Conservation (phyloP, 2,113 vertebrate species). For the Tyto alba region DNA sequence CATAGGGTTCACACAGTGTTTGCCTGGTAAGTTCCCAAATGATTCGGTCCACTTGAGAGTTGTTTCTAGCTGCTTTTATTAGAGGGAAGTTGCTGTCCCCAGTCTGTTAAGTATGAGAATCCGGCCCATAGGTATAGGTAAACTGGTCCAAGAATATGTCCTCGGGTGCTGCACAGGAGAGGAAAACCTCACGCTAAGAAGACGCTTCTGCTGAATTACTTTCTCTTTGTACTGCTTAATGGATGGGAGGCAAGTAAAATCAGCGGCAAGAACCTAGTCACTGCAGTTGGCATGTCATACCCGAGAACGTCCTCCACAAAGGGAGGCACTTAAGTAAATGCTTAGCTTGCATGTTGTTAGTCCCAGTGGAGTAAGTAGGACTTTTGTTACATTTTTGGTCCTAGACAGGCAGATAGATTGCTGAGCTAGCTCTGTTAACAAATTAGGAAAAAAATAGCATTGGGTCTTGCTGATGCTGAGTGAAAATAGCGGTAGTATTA, state of each 20-base stretch:
- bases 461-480: constrained; percentile 19
- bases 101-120: not conserved
- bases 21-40: not conserved
- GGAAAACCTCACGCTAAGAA: not conserved
- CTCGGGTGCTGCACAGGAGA: not conserved
- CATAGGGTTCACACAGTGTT: not conserved
- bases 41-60: not conserved
- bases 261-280: not conserved
- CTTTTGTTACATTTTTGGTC: not conserved
- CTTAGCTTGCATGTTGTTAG: not conserved
- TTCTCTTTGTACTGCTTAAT: not conserved
- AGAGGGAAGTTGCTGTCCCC: not conserved
- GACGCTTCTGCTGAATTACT: not conserved
- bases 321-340: not conserved
- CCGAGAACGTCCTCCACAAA: not conserved
- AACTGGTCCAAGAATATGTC: not conserved
- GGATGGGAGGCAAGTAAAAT: not conserved
- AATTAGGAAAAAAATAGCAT: not conserved
- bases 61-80: not conserved
- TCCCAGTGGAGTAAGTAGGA: not conserved
- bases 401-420: not conserved
- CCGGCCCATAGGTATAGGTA: not conserved
- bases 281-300: not conserved
- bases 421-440: constrained; percentile 10
- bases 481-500: not conserved